phyloP scores from a whole-genome alignment of 1,140 invertebrate species.

The Bathynomus jamesi region DNA sequence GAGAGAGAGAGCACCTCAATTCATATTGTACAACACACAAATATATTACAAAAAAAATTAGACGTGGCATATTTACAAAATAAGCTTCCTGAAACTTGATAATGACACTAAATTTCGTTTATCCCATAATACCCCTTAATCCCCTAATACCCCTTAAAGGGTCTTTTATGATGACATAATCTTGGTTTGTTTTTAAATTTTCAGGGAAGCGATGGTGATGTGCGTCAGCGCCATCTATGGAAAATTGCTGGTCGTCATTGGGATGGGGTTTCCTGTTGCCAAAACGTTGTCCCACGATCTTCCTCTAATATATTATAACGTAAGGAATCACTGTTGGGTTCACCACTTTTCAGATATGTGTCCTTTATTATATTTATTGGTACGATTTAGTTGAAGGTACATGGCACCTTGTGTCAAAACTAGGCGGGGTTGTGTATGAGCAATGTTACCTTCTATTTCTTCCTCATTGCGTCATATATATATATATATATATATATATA shows the following conservation, averaged over 20 bases:
- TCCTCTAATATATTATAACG: conserved; percentile 46
- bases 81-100: no score
- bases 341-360: no score
- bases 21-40: neutral
- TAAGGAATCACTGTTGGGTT: conserved; percentile 40
- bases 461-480: neutral
- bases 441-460: no score
- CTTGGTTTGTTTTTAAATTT: neutral
- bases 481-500: conserved; percentile 3
- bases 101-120: no score
- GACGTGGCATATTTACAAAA: neutral
- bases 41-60: neutral
- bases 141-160: no score
- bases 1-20: no score
- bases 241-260: conserved; percentile 89
- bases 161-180: neutral
- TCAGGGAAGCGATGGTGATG: conserved; percentile 70
- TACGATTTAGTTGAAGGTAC: no score
- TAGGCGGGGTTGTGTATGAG: no score
- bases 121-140: no score
- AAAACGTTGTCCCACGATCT: conserved; percentile 46
- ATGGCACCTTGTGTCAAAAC: no score
- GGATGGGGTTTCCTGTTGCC: conserved; percentile 80
- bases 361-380: no score
- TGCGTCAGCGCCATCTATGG: conserved; percentile 85